Percentiles rank a stretch among this genome's conserved stretches.
Conservation (phyloP, 2,113 vertebrate species). For the Scomber scombrus region DNA sequence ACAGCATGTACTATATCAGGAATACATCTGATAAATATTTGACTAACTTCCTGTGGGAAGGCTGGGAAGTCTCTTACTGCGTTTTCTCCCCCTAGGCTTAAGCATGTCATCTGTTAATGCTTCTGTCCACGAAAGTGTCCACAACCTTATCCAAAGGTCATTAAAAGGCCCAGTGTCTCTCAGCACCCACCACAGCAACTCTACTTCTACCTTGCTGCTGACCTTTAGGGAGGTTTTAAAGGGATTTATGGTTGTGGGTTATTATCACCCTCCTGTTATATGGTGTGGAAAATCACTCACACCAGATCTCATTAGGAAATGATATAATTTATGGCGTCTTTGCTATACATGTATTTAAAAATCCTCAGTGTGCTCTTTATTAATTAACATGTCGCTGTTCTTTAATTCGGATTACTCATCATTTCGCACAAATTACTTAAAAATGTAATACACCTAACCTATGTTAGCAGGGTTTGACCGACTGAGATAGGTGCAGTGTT, state of each 20-base stretch:
- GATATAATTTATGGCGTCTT: not conserved
- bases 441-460: not conserved
- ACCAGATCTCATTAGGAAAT: not conserved
- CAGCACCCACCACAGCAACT: not conserved
- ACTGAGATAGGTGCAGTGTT: not conserved
- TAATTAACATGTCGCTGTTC: not conserved
- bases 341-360: not conserved
- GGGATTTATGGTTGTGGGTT: not conserved
- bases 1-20: not conserved
- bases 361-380: rapidly evolving
- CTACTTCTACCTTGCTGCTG: no score
- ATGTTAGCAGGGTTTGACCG: not conserved
- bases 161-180: not conserved
- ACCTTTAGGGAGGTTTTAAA: not conserved
- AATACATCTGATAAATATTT: conserved; percentile 39
- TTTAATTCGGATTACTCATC: not conserved
- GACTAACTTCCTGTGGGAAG: conserved; percentile 19
- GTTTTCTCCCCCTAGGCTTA: not conserved
- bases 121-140: not conserved
- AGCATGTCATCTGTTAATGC: no score
- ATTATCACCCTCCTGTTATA: not conserved
- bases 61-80: conserved; percentile 13
- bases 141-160: not conserved
- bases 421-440: not conserved
- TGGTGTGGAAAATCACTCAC: not conserved